Evolutionary conservation across 2,797 vertebrate genomes (phyloP).

Genomic region (Pseudopleuronectes americanus): DNA sequence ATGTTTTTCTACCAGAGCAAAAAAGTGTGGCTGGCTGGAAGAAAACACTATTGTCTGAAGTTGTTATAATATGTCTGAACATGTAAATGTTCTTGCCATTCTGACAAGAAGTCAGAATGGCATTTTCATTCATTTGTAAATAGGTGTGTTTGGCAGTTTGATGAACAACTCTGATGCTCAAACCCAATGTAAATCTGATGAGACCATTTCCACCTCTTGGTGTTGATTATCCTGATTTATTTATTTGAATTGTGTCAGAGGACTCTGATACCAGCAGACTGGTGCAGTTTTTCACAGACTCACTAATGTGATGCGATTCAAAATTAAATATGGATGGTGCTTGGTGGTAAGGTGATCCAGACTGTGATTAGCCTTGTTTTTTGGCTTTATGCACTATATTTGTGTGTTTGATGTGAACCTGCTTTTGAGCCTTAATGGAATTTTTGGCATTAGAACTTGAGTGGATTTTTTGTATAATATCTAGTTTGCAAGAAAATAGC

Average conservation of each 20-base stretch:
- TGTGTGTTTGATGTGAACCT: not conserved
- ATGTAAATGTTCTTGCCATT: not conserved
- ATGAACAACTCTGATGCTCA: not conserved
- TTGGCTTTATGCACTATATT: not conserved
- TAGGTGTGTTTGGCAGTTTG: not conserved
- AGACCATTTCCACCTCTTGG: not conserved
- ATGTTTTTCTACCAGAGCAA: not conserved
- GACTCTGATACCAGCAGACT: not conserved
- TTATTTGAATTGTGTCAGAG: not conserved
- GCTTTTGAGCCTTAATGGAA: not conserved
- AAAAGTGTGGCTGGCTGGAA: not conserved
- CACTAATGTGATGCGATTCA: not conserved
- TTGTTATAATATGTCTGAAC: not conserved
- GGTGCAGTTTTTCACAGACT: not conserved
- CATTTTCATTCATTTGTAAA: not conserved
- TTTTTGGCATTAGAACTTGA: too few species aligned
- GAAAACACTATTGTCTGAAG: not conserved
- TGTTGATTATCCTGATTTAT: not conserved
- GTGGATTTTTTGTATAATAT: not conserved
- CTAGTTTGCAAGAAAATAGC: slow-evolving; percentile 26
- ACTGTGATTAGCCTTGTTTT: not conserved
- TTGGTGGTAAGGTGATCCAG: not conserved
- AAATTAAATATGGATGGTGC: not conserved
- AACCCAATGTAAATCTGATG: not conserved
- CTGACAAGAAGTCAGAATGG: too few species aligned